phyloP scores from a whole-genome alignment of 2,113 vertebrate genomes.

The Montifringilla adamsi region DNA sequence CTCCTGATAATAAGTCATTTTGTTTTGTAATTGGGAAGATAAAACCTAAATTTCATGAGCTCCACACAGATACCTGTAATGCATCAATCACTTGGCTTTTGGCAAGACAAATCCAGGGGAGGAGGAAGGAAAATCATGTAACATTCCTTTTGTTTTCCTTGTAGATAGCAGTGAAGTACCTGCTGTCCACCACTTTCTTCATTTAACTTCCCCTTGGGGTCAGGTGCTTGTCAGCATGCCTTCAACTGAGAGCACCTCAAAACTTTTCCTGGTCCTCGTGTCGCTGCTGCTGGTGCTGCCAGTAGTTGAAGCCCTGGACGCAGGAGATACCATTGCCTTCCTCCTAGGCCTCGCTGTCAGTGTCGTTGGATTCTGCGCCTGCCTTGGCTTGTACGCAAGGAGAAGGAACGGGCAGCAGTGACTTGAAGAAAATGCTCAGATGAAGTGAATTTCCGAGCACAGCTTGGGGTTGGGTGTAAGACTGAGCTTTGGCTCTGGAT shows the following conservation, averaged over 20 bases:
- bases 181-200: not conserved
- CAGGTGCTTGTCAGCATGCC: slow-evolving; percentile 74
- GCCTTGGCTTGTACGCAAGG: slow-evolving; percentile 88
- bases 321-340: slow-evolving; percentile 85
- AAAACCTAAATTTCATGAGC: not conserved
- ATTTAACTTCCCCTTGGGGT: not conserved
- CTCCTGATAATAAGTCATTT: not conserved
- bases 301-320: slow-evolving; percentile 82
- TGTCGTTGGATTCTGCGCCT: slow-evolving; percentile 84
- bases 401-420: slow-evolving; percentile 81
- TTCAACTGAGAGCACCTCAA: slow-evolving; percentile 8
- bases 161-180: not conserved
- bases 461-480: not conserved
- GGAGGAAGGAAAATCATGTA: not conserved
- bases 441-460: not conserved
- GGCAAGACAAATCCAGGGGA: not conserved
- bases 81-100: not conserved
- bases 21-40: not conserved
- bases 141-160: not conserved
- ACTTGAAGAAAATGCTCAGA: slow-evolving; percentile 13
- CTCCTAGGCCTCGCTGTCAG: slow-evolving; percentile 80
- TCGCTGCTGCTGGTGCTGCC: slow-evolving; percentile 73
- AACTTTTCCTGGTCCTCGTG: slow-evolving; percentile 43
- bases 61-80: not conserved
- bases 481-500: not conserved